phyloP scores from a whole-genome alignment of 1,140 invertebrate genomes.

The Kradibia gibbosae region DNA sequence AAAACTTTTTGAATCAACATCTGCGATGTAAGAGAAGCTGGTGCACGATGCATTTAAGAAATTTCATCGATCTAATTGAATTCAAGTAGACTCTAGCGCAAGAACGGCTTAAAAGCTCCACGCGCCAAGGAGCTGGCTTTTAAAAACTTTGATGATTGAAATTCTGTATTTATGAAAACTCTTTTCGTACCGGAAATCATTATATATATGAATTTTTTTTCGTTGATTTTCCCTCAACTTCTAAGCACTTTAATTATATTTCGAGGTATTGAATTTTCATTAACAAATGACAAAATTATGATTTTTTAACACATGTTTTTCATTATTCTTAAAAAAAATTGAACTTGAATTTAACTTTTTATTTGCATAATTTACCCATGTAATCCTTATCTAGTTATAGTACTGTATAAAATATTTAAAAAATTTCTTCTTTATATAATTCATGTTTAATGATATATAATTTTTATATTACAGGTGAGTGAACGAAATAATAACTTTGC shows the following conservation, averaged over 20 bases:
- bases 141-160: conserved; percentile 37
- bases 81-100: conserved; percentile 6
- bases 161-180: conserved; percentile 2
- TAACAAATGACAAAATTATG: too few species aligned
- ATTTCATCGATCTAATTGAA: conserved; percentile 48
- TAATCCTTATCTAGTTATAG: too few species aligned
- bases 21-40: conserved; percentile 5
- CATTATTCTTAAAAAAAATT: too few species aligned
- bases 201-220: neutral
- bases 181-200: neutral
- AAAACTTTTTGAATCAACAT: conserved; percentile 46
- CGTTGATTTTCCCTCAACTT: neutral
- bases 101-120: conserved; percentile 7
- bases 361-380: too few species aligned
- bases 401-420: too few species aligned
- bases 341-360: too few species aligned
- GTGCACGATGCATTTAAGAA: conserved; percentile 33
- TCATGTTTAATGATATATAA: neutral
- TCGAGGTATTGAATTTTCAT: neutral
- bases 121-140: neutral
- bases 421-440: too few species aligned
- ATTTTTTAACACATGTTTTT: too few species aligned
- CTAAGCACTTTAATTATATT: neutral
- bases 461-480: conserved; percentile 47
- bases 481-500: neutral